These are phyloP conservation scores for Nezara viridula DNA, from an alignment of 2,888 invertebrate species.

Conservation along the genomic window DNA sequence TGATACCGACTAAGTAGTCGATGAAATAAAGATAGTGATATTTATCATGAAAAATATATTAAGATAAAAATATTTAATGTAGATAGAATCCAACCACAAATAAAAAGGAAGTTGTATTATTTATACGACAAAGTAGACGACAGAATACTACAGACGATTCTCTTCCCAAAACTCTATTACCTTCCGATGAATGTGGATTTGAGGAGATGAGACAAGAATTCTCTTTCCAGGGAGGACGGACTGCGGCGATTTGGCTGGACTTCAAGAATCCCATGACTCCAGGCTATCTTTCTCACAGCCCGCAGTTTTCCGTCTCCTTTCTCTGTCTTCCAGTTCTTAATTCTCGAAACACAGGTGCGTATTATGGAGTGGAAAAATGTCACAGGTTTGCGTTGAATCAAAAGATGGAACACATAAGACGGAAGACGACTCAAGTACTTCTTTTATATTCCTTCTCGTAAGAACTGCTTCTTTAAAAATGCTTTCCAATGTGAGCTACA, in stretches of 20 bases:
- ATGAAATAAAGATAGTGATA: too few species aligned
- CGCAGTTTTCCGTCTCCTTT: slow-evolving; percentile 23
- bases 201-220: slow-evolving; percentile 3
- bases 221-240: neutral
- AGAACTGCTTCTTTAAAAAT: too few species aligned
- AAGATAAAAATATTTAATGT: too few species aligned
- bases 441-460: too few species aligned
- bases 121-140: too few species aligned
- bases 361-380: neutral
- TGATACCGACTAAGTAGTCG: too few species aligned
- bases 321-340: neutral
- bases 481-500: too few species aligned
- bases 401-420: neutral
- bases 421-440: too few species aligned
- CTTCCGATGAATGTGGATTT: neutral
- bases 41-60: too few species aligned
- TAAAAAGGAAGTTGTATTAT: too few species aligned
- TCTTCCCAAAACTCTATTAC: neutral
- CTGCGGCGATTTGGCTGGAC: slow-evolving; percentile 14
- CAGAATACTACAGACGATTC: neutral
- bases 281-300: slow-evolving; percentile 31
- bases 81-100: too few species aligned
- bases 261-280: slow-evolving; percentile 46
- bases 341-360: neutral
- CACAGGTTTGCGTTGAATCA: too few species aligned